These are phyloP conservation scores for Crossocerus cetratus DNA, from an alignment of 2,888 invertebrate genomes.

Conservation along the genomic window DNA sequence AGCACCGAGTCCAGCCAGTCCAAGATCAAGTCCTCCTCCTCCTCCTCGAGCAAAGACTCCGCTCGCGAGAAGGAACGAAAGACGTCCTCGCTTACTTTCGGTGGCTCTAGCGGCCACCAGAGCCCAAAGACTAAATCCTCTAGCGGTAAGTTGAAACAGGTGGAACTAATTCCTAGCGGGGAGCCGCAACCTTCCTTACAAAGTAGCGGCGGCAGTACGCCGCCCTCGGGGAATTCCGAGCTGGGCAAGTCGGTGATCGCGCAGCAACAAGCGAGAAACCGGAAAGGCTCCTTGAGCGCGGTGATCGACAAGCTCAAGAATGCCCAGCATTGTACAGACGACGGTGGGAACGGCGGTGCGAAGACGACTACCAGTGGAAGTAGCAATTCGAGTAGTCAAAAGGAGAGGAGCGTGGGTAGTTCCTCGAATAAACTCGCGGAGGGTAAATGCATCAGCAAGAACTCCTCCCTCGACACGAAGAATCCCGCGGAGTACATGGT, in stretches of 20 bases:
- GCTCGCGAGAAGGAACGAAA: constrained; percentile 77
- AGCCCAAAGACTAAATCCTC: constrained; percentile 85
- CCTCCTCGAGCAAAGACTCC: constrained; percentile 66
- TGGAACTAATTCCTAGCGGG: constrained; percentile 80
- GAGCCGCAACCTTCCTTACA: constrained; percentile 61
- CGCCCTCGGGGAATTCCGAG: constrained; percentile 80
- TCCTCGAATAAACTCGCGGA: constrained; percentile 70
- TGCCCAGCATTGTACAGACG: constrained; percentile 83
- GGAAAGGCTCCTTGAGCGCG: constrained; percentile 88
- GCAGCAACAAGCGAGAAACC: constrained; percentile 80
- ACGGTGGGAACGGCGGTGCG: constrained; percentile 78
- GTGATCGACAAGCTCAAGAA: constrained; percentile 92
- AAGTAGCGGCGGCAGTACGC: constrained; percentile 73
- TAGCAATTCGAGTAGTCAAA: constrained; percentile 77
- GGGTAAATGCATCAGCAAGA: constrained; percentile 70
- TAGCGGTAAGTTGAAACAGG: constrained; percentile 81
- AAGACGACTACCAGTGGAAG: constrained; percentile 78
- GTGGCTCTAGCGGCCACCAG: constrained; percentile 79
- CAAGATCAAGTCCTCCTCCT: constrained; percentile 63
- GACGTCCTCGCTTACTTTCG: constrained; percentile 68
- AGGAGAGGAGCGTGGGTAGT: constrained; percentile 70
- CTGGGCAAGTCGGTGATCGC: constrained; percentile 80
- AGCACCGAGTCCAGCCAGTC: constrained; percentile 53
- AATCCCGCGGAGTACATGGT: constrained; percentile 91
- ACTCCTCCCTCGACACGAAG: constrained; percentile 79